Conservation (phyloP, 2,113 vertebrate species). For the Mellivora capensis region DNA sequence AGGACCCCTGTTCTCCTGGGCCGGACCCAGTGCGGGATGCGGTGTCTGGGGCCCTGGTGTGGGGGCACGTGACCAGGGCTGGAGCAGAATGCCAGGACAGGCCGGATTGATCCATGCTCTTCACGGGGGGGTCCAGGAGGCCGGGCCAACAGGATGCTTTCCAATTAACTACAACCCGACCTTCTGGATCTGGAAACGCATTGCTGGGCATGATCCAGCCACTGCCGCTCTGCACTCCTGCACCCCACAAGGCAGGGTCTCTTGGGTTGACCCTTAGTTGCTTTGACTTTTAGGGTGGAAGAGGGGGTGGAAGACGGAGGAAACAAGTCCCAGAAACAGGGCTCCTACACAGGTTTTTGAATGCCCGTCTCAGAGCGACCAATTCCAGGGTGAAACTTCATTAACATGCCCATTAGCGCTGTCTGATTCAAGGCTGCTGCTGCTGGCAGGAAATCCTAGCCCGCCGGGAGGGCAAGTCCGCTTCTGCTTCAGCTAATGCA, state of each 20-base stretch:
- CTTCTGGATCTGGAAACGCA: not conserved
- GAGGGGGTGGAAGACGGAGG: not conserved
- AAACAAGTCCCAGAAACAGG: not conserved
- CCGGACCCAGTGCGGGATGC: not conserved
- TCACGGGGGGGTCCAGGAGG: slow-evolving; percentile 3
- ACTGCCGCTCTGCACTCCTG: not conserved
- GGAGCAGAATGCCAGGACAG: not conserved
- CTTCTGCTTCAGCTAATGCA: slow-evolving; percentile 48
- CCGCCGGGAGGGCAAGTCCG: slow-evolving; percentile 60
- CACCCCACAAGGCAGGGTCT: accelerated
- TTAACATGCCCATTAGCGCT: slow-evolving; percentile 79
- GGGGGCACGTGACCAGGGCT: accelerated
- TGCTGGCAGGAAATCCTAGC: slow-evolving; percentile 58
- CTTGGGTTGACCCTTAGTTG: not conserved
- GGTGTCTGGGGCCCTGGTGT: not conserved
- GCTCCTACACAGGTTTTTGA: slow-evolving; percentile 60
- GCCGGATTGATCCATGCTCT: accelerated
- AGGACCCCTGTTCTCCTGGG: not conserved
- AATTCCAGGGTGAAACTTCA: slow-evolving; percentile 76
- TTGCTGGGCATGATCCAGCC: not conserved
- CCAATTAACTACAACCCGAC: slow-evolving; percentile 61
- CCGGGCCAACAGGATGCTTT: slow-evolving; percentile 59
- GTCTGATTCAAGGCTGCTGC: slow-evolving; percentile 72
- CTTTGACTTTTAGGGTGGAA: not conserved
- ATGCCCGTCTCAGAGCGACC: slow-evolving; percentile 48